Evolutionary conservation across 1,140 invertebrate genomes (phyloP).

Genomic region (Bathynomus jamesi): DNA sequence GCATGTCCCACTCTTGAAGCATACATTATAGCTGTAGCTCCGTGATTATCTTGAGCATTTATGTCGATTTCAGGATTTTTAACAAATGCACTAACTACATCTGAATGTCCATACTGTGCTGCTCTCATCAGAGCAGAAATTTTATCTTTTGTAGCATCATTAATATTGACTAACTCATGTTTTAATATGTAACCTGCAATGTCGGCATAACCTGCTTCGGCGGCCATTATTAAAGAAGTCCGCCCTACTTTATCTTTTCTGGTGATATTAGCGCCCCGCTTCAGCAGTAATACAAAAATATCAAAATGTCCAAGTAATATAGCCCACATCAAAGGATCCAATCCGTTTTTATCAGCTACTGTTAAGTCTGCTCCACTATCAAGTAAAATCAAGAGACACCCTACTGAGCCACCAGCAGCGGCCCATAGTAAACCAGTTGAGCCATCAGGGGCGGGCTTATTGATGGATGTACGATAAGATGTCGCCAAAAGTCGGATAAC

Average conservation of each 20-base stretch:
- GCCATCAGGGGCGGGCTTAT: slow-evolving; percentile 29
- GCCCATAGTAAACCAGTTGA: slow-evolving; percentile 36
- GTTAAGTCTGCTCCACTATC: slow-evolving; percentile 23
- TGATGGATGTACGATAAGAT: slow-evolving; percentile 31
- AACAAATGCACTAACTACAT: slow-evolving; percentile 28
- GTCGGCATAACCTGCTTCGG: slow-evolving; percentile 29
- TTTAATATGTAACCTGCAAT: slow-evolving; percentile 22
- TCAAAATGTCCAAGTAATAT: slow-evolving; percentile 30
- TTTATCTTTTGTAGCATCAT: slow-evolving; percentile 27
- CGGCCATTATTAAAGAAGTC: slow-evolving; percentile 31
- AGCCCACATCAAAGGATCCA: slow-evolving; percentile 36
- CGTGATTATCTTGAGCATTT: slow-evolving; percentile 29
- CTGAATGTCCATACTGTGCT: slow-evolving; percentile 29
- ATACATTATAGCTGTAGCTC: slow-evolving; percentile 24
- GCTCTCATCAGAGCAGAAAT: slow-evolving; percentile 35
- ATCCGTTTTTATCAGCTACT: slow-evolving; percentile 23
- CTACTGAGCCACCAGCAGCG: slow-evolving; percentile 25
- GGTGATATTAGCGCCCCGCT: slow-evolving; percentile 11
- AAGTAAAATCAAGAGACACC: slow-evolving; percentile 21
- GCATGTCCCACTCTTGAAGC: slow-evolving; percentile 28
- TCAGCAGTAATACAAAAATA: slow-evolving; percentile 20
- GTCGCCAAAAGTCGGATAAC: slow-evolving; percentile 29
- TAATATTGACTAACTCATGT: slow-evolving; percentile 25
- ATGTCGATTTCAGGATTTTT: slow-evolving; percentile 28
- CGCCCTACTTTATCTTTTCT: slow-evolving; percentile 32